These are phyloP conservation scores for Morpho achilles DNA, from an alignment of 2,888 invertebrate species.

Conservation along the genomic window DNA sequence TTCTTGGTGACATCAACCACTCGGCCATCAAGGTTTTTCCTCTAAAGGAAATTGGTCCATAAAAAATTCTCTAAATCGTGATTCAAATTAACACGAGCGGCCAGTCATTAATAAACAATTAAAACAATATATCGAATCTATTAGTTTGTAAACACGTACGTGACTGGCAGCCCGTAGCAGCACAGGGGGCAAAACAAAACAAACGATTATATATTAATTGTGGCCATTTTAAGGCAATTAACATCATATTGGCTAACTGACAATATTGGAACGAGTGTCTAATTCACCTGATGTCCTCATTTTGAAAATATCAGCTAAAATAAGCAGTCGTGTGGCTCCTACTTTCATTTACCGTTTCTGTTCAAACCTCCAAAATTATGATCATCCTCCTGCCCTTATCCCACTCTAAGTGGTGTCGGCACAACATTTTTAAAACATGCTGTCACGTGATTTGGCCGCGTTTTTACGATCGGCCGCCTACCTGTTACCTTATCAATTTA, in stretches of 20 bases:
- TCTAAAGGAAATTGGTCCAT: too few relatives aligned
- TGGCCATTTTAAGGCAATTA: constrained; percentile 23
- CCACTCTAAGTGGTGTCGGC: too few relatives aligned
- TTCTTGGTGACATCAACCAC: too few relatives aligned
- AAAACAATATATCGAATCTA: constrained; percentile 3
- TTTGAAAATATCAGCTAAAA: not conserved
- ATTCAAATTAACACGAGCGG: constrained; percentile 1
- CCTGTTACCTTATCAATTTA: too few relatives aligned
- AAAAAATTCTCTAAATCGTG: not conserved
- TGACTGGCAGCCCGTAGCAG: constrained; percentile 22
- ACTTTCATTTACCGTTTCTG: too few relatives aligned
- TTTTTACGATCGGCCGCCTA: too few relatives aligned
- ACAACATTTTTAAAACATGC: too few relatives aligned
- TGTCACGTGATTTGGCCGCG: too few relatives aligned
- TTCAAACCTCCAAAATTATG: too few relatives aligned
- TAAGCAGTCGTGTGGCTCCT: too few relatives aligned
- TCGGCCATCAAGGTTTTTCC: too few relatives aligned
- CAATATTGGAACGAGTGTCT: constrained; percentile 14
- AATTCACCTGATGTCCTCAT: constrained; percentile 16
- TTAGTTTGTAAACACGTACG: constrained; percentile 20
- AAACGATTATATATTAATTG: constrained; percentile 21
- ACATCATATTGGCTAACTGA: not conserved
- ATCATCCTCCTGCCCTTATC: too few relatives aligned
- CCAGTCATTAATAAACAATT: constrained; percentile 16
- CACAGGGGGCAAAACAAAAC: constrained; percentile 20